Percentiles rank a stretch among this genome's conserved stretches.
Evolutionary conservation across 2,797 vertebrate species (phyloP).

Genomic region (Distichodus sexfasciatus): DNA sequence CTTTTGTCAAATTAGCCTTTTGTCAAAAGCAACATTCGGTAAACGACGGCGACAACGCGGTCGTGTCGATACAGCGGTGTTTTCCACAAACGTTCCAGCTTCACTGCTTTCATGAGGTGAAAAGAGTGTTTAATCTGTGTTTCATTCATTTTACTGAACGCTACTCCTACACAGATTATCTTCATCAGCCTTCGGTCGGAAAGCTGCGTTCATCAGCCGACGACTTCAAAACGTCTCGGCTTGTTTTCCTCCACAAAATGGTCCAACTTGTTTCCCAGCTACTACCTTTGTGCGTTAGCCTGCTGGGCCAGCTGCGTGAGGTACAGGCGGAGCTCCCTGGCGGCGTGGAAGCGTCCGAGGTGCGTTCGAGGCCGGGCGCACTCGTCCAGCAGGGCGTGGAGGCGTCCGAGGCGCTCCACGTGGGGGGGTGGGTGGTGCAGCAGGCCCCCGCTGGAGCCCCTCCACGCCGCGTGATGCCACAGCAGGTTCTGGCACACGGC

Average conservation of each 20-base stretch:
- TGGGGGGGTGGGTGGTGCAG: slow-evolving; percentile 91
- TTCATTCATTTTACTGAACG: no score
- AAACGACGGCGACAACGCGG: not conserved
- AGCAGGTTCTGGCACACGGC: slow-evolving; percentile 97
- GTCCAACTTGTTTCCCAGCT: slow-evolving; percentile 19
- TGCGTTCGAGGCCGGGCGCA: slow-evolving; percentile 93
- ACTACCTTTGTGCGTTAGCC: slow-evolving; percentile 46
- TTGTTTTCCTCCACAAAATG: no score
- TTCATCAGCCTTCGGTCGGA: no score
- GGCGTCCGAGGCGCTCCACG: slow-evolving; percentile 89
- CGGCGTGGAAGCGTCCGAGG: slow-evolving; percentile 91
- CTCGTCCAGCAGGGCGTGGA: slow-evolving; percentile 90
- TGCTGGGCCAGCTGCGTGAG: slow-evolving; percentile 80
- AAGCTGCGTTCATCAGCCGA: no score
- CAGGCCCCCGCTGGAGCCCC: slow-evolving; percentile 93
- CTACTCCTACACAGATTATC: no score
- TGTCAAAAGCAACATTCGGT: slow-evolving; percentile 19
- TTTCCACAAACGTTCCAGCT: no score
- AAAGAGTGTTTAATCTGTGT: no score
- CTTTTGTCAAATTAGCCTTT: slow-evolving; percentile 32
- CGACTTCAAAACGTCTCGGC: no score
- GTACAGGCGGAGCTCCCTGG: slow-evolving; percentile 92
- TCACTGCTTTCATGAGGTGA: no score
- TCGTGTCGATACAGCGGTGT: no score
- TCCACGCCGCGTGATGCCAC: slow-evolving; percentile 91